Conservation (phyloP, 2,113 vertebrate species). For the Galeopterus variegatus region DNA sequence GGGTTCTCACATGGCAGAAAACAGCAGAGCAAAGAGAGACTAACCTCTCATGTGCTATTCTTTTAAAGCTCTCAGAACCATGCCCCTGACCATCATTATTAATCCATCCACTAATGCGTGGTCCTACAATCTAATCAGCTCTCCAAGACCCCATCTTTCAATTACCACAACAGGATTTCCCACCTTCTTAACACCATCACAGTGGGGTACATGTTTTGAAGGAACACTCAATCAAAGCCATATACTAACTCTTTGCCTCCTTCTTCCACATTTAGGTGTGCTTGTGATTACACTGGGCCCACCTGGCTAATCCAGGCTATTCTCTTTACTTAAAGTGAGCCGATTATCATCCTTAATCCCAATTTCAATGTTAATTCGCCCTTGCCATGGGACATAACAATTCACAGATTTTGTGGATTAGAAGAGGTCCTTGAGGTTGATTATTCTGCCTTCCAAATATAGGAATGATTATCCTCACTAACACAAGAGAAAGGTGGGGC, state of each 20-base stretch:
- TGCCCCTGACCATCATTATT: too few relatives aligned
- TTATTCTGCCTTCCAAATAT: neutral
- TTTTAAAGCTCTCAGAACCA: too few relatives aligned
- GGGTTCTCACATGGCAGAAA: too few relatives aligned
- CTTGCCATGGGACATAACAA: neutral
- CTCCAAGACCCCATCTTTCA: too few relatives aligned
- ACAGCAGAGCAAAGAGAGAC: too few relatives aligned
- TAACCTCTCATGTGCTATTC: too few relatives aligned
- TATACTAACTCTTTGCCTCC: neutral
- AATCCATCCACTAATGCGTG: too few relatives aligned
- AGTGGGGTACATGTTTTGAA: too few relatives aligned
- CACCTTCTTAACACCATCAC: too few relatives aligned
- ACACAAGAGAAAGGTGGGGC: neutral
- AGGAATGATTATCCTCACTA: neutral
- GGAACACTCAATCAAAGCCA: too few relatives aligned
- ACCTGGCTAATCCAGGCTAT: neutral
- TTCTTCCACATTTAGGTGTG: neutral
- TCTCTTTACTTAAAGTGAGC: neutral
- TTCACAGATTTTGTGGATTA: neutral
- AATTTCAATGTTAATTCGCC: neutral
- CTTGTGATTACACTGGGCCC: neutral
- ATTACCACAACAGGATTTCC: too few relatives aligned
- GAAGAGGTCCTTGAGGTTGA: neutral
- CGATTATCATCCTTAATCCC: neutral
- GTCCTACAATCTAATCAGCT: too few relatives aligned